Percentiles rank a stretch among this genome's conserved stretches.
Conservation (phyloP, 2,797 vertebrate species). For the Diglossa cyanea region DNA sequence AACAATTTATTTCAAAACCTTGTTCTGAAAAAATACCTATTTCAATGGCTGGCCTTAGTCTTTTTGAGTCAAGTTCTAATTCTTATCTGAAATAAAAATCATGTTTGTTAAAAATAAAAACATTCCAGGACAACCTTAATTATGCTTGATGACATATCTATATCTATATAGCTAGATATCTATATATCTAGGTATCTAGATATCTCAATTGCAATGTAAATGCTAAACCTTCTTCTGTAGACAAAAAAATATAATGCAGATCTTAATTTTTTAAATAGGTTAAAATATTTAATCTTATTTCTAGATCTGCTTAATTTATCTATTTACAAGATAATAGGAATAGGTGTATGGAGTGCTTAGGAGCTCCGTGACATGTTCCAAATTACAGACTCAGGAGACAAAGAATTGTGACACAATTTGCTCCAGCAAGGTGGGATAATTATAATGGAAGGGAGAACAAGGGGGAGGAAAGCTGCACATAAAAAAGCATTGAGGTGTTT, state of each 20-base stretch:
- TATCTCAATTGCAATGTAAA: background rate
- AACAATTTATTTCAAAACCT: background rate
- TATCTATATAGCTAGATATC: background rate
- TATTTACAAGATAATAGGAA: conserved; percentile 32
- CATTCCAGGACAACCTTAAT: background rate
- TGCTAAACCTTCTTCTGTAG: background rate
- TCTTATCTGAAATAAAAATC: background rate
- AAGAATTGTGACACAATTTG: conserved; percentile 4
- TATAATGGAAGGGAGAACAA: background rate
- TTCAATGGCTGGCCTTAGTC: background rate
- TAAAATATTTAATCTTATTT: conserved; percentile 10
- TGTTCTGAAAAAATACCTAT: background rate
- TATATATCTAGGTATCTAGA: background rate
- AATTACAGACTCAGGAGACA: background rate
- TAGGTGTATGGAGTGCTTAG: background rate
- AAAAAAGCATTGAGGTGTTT: background rate
- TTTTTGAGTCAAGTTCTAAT: background rate
- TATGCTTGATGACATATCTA: background rate
- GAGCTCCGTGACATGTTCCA: background rate
- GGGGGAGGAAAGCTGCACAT: background rate
- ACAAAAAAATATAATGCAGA: background rate
- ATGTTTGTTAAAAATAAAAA: accelerated
- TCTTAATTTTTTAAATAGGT: background rate
- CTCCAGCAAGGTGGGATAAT: conserved; percentile 22
- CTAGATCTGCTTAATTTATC: background rate